Percentiles rank a stretch among this genome's conserved stretches.
Evolutionary conservation across 92 coral and sea anemone species (phyloP).

Genomic region (Muricea muricata): DNA sequence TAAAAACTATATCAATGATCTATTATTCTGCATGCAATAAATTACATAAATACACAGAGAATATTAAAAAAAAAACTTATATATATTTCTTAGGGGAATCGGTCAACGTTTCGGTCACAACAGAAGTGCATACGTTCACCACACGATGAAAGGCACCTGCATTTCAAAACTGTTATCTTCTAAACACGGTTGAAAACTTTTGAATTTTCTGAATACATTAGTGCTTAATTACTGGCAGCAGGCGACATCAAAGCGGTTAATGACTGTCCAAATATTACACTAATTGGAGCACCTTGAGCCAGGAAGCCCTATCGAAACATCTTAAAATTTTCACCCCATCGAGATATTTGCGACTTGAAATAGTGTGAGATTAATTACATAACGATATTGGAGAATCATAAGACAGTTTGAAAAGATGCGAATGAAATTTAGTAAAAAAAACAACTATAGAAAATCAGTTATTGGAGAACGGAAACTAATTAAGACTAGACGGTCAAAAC

Average conservation of each 20-base stretch:
- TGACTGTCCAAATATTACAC: not conserved
- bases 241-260: not conserved
- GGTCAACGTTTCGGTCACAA: too few species aligned
- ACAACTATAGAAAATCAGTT: not conserved
- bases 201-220: conserved; percentile 1
- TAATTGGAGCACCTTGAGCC: not conserved
- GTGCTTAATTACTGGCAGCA: not conserved
- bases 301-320: not conserved
- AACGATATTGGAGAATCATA: not conserved
- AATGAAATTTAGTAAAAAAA: too few species aligned
- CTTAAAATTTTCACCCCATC: not conserved
- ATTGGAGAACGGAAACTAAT: not conserved
- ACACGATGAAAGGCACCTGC: not conserved
- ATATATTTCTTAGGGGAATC: too few species aligned
- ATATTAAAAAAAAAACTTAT: not conserved
- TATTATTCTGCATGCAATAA: too few species aligned
- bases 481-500: too few species aligned
- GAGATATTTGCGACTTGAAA: not conserved
- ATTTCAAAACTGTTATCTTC: not conserved
- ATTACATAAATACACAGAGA: too few species aligned
- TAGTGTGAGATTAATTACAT: not conserved
- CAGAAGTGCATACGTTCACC: too few species aligned
- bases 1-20: too few species aligned
- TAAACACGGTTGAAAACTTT: too few species aligned
- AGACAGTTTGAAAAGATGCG: not conserved